Conservation (phyloP, 2,113 vertebrate species). For the Oostethus manadensis region DNA sequence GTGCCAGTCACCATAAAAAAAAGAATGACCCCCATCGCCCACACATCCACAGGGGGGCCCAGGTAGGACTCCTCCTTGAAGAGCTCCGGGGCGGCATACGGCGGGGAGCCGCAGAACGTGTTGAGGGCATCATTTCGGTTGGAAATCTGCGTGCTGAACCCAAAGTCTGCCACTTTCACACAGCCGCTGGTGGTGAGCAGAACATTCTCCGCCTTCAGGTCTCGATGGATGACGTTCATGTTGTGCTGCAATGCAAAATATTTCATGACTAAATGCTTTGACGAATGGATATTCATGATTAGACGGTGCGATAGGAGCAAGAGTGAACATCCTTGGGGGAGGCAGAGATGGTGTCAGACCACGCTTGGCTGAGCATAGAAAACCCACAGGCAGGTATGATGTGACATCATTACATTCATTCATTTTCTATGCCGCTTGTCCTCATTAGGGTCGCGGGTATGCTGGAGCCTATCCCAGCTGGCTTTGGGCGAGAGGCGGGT, state of each 20-base stretch:
- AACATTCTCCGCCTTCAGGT: conserved; percentile 94
- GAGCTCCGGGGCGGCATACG: conserved; percentile 90
- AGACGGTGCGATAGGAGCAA: too few species aligned
- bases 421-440: too few species aligned
- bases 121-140: conserved; percentile 75
- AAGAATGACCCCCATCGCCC: conserved; percentile 90
- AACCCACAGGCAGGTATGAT: too few species aligned
- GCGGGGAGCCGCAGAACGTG: conserved; percentile 93
- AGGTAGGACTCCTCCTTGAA: conserved; percentile 84
- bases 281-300: neutral
- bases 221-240: conserved; percentile 85
- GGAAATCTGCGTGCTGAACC: conserved; percentile 85
- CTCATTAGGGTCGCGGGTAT: too few species aligned
- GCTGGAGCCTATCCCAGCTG: too few species aligned
- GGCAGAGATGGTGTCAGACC: too few species aligned
- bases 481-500: too few species aligned
- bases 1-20: conserved; percentile 87
- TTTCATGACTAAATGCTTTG: neutral
- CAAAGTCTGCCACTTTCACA: conserved; percentile 93
- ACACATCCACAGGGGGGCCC: conserved; percentile 83
- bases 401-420: too few species aligned
- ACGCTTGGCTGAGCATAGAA: too few species aligned
- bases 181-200: conserved; percentile 79
- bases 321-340: too few species aligned
- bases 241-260: conserved; percentile 76